These are phyloP conservation scores for Muricea muricata DNA, from an alignment of 92 coral and sea anemone species.

Conservation along the genomic window DNA sequence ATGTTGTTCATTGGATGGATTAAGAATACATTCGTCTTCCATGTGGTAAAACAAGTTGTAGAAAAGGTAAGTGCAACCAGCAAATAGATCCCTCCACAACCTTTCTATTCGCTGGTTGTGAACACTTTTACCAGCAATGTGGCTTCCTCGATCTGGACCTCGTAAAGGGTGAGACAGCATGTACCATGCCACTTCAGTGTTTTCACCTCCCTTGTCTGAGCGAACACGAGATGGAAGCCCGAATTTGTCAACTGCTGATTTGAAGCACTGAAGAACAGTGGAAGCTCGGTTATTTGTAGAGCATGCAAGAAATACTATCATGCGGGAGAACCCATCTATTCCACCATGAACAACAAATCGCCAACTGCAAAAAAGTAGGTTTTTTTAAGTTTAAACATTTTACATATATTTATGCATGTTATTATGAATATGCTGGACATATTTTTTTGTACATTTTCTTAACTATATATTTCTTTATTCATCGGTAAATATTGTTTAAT, in stretches of 20 bases:
- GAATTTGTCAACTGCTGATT: neutral
- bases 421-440: too few relatives aligned
- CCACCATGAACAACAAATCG: constrained; percentile 6
- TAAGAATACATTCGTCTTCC: neutral
- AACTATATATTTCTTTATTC: too few relatives aligned
- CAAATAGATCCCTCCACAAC: constrained; percentile 21
- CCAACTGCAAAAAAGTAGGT: neutral
- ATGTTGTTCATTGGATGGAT: constrained; percentile 9
- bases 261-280: constrained; percentile 8
- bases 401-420: too few relatives aligned
- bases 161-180: constrained; percentile 6
- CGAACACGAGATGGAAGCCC: constrained; percentile 7
- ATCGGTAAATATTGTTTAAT: too few relatives aligned
- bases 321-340: constrained; percentile 5
- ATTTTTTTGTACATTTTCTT: too few relatives aligned
- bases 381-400: too few relatives aligned
- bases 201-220: constrained; percentile 1
- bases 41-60: constrained; percentile 12
- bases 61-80: constrained; percentile 22
- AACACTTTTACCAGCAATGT: neutral
- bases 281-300: constrained; percentile 9
- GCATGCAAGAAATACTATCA: constrained; percentile 1
- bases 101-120: constrained; percentile 32
- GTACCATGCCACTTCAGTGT: constrained; percentile 3
- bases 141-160: neutral